Conservation (phyloP, 2,113 vertebrate genomes). For the Marcusenius ussheri region DNA sequence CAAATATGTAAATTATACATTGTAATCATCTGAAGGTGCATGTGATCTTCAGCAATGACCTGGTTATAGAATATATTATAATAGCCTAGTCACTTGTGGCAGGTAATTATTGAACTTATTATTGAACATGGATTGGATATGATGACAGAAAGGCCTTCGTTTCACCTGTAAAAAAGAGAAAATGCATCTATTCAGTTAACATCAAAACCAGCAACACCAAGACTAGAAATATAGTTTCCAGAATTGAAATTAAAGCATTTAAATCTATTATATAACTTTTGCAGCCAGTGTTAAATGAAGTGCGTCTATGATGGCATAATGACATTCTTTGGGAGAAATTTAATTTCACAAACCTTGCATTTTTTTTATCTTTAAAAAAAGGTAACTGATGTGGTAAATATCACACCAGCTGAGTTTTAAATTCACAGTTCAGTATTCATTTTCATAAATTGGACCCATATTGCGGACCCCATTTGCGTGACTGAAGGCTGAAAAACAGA, state of each 20-base stretch:
- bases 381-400: background rate
- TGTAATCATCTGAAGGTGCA: background rate
- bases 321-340: background rate
- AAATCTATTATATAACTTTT: background rate
- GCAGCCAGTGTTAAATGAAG: background rate
- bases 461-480: background rate
- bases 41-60: background rate
- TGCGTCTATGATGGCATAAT: background rate
- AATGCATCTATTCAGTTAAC: background rate
- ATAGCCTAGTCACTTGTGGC: background rate
- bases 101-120: background rate
- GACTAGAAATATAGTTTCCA: background rate
- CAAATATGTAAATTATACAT: background rate
- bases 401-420: background rate
- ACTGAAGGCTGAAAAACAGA: background rate
- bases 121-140: background rate
- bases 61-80: background rate
- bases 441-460: background rate
- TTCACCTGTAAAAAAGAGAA: background rate
- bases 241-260: background rate
- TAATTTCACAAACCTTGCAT: background rate
- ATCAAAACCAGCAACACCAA: background rate
- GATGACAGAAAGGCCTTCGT: background rate
- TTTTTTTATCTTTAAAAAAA: background rate
- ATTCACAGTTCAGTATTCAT: conserved; percentile 1